Percentiles rank a stretch among this genome's conserved stretches.
phyloP scores from a whole-genome alignment of 2,888 invertebrate genomes.

The Dioctria rufipes region DNA sequence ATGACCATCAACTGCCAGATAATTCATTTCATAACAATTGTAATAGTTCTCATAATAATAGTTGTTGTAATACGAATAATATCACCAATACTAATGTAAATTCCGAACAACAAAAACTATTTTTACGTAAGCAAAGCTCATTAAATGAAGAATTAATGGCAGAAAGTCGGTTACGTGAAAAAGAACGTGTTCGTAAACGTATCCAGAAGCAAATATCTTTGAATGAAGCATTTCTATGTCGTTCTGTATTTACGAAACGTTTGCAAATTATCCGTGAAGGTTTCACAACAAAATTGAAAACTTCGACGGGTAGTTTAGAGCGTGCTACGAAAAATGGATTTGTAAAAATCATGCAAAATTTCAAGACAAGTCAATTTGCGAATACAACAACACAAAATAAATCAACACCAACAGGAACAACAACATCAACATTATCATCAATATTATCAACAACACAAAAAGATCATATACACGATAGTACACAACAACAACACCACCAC shows the following conservation, averaged over 20 bases:
- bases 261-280: conserved; percentile 74
- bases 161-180: conserved; percentile 86
- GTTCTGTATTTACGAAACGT: conserved; percentile 70
- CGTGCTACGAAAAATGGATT: conserved; percentile 87
- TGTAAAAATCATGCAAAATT: conserved; percentile 87
- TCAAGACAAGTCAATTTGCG: conserved; percentile 72
- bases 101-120: conserved; percentile 66
- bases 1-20: conserved; percentile 71
- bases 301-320: conserved; percentile 86
- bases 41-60: conserved; percentile 64
- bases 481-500: conserved; percentile 12
- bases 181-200: conserved; percentile 84
- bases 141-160: conserved; percentile 93
- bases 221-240: conserved; percentile 87
- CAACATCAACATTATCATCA: conserved; percentile 53
- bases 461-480: conserved; percentile 7
- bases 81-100: conserved; percentile 45
- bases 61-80: conserved; percentile 55
- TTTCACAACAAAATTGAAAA: conserved; percentile 87
- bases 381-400: conserved; percentile 18
- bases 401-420: conserved; percentile 41
- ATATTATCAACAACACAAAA: conserved; percentile 38
- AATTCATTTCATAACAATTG: conserved; percentile 66
- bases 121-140: conserved; percentile 81
- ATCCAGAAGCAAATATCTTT: conserved; percentile 92